Percentiles rank a stretch among this genome's conserved stretches.
Conservation (phyloP, 2,113 vertebrate species). For the Boleophthalmus pectinirostris region DNA sequence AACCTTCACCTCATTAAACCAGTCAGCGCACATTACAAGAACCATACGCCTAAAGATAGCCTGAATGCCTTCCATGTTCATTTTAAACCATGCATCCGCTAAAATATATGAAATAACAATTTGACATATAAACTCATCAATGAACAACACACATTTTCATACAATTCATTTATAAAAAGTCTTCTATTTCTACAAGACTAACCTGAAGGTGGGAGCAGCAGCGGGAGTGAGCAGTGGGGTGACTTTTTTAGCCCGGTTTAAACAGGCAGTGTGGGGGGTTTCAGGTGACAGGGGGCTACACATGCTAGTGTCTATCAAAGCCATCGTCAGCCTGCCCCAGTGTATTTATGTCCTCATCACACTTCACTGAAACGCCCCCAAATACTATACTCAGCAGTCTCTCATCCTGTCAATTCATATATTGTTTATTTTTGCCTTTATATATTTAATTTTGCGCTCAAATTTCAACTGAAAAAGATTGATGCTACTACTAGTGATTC, state of each 20-base stretch:
- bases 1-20: slow-evolving; percentile 21
- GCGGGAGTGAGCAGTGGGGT: slow-evolving; percentile 73
- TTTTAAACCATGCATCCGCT: slow-evolving; percentile 12
- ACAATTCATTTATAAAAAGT: slow-evolving; percentile 19
- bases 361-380: slow-evolving; percentile 42
- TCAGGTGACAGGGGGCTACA: slow-evolving; percentile 85
- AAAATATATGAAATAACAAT: neutral
- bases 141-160: neutral
- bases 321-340: slow-evolving; percentile 80
- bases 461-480: neutral
- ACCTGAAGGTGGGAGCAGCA: slow-evolving; percentile 77
- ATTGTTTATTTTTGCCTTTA: neutral
- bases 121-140: neutral
- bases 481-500: slow-evolving; percentile 21
- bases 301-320: slow-evolving; percentile 96
- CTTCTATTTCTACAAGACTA: slow-evolving; percentile 66
- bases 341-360: slow-evolving; percentile 75
- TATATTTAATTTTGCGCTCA: neutral
- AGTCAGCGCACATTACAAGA: slow-evolving; percentile 19
- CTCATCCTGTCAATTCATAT: slow-evolving; percentile 7
- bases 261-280: slow-evolving; percentile 80
- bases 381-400: slow-evolving; percentile 33
- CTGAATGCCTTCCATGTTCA: slow-evolving; percentile 23
- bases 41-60: slow-evolving; percentile 48
- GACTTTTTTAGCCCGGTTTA: slow-evolving; percentile 80